Percentiles rank a stretch among this genome's conserved stretches.
Conservation (phyloP, 2,113 vertebrate genomes). For the Gymnogyps californianus region DNA sequence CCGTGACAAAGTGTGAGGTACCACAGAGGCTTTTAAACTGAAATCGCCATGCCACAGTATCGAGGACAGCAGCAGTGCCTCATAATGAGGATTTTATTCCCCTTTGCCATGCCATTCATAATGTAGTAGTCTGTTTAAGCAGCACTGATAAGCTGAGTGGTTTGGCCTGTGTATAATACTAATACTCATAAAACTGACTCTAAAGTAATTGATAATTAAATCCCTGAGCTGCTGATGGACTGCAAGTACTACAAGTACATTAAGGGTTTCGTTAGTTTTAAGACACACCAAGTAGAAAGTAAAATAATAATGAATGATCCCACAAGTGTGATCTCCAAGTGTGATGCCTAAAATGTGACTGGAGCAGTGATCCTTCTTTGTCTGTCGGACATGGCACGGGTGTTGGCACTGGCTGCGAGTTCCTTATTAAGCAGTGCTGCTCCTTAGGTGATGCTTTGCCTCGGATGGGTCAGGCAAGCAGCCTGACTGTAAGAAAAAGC, state of each 20-base stretch:
- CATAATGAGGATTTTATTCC: conserved; percentile 42
- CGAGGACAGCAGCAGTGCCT: background rate
- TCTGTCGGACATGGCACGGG: background rate
- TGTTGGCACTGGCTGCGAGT: background rate
- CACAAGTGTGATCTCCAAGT: background rate
- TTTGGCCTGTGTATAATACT: background rate
- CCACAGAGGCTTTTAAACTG: background rate
- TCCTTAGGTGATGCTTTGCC: background rate
- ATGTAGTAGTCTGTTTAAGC: background rate
- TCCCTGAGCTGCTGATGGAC: background rate
- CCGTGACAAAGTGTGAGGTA: background rate
- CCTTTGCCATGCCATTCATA: background rate
- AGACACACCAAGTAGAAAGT: background rate
- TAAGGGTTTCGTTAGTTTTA: background rate
- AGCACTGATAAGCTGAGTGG: conserved; percentile 19
- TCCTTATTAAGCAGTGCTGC: background rate
- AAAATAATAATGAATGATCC: background rate
- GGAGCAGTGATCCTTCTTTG: background rate
- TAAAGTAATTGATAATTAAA: conserved; percentile 35
- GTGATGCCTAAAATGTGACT: background rate
- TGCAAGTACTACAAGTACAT: background rate
- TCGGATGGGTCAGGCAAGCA: background rate
- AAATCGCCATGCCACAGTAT: background rate
- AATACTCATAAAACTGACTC: conserved; percentile 2
- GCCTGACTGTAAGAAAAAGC: background rate